Evolutionary conservation across 1,140 invertebrate species (phyloP).

Genomic region (Drosophila oshimai): DNA sequence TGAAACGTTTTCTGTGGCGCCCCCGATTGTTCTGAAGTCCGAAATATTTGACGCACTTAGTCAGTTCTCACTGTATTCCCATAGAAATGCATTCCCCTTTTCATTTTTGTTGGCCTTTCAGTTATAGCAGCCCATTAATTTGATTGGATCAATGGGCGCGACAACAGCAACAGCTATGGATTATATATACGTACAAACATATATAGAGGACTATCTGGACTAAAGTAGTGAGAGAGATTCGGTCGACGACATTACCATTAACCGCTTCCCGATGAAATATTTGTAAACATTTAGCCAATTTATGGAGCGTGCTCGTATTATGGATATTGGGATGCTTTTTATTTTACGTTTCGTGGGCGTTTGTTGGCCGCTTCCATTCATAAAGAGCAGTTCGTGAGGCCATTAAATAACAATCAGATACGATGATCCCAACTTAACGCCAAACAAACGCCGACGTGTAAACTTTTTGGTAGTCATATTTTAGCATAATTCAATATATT

Average conservation of each 20-base stretch:
- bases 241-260: slow-evolving; percentile 14
- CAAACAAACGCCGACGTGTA: slow-evolving; percentile 76
- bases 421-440: slow-evolving; percentile 69
- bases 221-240: neutral
- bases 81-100: slow-evolving; percentile 60
- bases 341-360: slow-evolving; percentile 30
- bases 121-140: slow-evolving; percentile 72
- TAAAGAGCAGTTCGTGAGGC: slow-evolving; percentile 61
- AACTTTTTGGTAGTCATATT: slow-evolving; percentile 51
- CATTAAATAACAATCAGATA: slow-evolving; percentile 79
- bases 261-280: slow-evolving; percentile 63
- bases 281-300: slow-evolving; percentile 79
- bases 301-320: slow-evolving; percentile 67
- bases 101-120: slow-evolving; percentile 38
- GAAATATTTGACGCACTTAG: neutral
- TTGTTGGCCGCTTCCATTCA: slow-evolving; percentile 60
- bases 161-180: slow-evolving; percentile 54
- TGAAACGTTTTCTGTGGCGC: too few species aligned
- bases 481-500: slow-evolving; percentile 58
- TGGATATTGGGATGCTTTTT: slow-evolving; percentile 28
- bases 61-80: slow-evolving; percentile 31
- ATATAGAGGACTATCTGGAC: slow-evolving; percentile 9
- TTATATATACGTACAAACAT: slow-evolving; percentile 9
- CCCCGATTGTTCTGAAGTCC: neutral
- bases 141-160: slow-evolving; percentile 74